These are phyloP conservation scores for Lethenteron camtschaticum DNA, from an alignment of 2,113 vertebrate genomes.

Conservation along the genomic window DNA sequence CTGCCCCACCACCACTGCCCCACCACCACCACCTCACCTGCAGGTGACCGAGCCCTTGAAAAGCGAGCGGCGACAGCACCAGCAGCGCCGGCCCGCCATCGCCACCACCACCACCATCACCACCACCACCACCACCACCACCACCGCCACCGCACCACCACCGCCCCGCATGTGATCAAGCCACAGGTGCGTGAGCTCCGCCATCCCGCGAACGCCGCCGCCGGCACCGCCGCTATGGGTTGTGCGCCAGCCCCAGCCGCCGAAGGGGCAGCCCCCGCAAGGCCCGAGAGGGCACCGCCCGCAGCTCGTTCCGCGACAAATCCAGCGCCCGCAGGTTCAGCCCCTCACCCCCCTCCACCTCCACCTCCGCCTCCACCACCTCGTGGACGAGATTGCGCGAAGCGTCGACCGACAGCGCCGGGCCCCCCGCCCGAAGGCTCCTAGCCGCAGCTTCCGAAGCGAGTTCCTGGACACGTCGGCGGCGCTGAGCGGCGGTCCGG, in stretches of 20 bases:
- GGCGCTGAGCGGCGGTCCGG: slow-evolving; percentile 46
- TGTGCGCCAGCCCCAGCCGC: slow-evolving; percentile 57
- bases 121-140: no score
- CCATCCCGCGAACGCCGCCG: slow-evolving; percentile 35
- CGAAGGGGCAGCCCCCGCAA: slow-evolving; percentile 43
- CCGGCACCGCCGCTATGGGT: slow-evolving; percentile 34
- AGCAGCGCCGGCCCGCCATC: no score
- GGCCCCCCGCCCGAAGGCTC: slow-evolving; percentile 20
- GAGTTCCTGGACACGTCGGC: slow-evolving; percentile 66
- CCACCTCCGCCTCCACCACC: slow-evolving; percentile 7
- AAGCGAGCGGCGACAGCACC: no score
- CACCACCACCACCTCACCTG: no score
- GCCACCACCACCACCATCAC: no score
- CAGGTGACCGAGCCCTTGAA: no score
- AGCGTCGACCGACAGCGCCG: slow-evolving; percentile 26
- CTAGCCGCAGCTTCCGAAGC: slow-evolving; percentile 36
- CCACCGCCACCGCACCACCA: no score
- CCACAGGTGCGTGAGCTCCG: slow-evolving; percentile 49
- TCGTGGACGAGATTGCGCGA: slow-evolving; percentile 17
- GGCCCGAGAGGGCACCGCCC: slow-evolving; percentile 19
- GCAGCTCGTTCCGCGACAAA: slow-evolving; percentile 48
- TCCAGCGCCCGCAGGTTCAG: slow-evolving; percentile 54
- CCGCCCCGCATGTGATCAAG: slow-evolving; percentile 14
- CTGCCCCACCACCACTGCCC: no score
- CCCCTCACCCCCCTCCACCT: not conserved